A percentile compares a stretch with the other conserved stretches of the same genome.
Evolutionary conservation across 2,797 vertebrate species (phyloP).

Genomic region (Esox masquinongy): DNA sequence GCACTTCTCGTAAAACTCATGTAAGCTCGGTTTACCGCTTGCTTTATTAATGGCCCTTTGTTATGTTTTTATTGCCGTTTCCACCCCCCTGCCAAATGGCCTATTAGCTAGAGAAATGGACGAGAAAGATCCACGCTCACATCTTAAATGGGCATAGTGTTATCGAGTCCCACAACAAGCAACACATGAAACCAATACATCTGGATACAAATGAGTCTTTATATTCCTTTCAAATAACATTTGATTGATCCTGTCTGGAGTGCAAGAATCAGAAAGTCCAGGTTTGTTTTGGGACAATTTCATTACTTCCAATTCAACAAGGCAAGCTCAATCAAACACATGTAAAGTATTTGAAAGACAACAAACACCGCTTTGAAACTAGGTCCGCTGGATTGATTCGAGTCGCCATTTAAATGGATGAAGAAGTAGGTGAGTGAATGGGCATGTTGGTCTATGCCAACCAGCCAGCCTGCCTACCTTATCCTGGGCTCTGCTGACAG

Average conservation of each 20-base stretch:
- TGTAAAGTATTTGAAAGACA: not conserved
- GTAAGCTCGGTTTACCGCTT: not conserved
- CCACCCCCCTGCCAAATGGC: not conserved
- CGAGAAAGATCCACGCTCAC: not conserved
- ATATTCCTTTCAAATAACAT: not conserved
- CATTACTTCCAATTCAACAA: not conserved
- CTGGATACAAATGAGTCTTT: not conserved
- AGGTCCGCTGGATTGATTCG: not conserved
- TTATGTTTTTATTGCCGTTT: not conserved
- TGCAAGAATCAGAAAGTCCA: not conserved
- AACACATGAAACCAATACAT: not conserved
- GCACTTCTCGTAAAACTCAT: not conserved
- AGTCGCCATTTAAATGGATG: not conserved
- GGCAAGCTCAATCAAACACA: not conserved
- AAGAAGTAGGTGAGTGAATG: not conserved
- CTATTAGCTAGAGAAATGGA: not conserved
- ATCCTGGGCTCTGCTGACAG: conserved; percentile 76
- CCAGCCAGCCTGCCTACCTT: conserved; percentile 70
- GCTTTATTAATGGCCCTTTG: not conserved
- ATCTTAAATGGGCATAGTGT: not conserved
- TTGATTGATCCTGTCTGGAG: not conserved
- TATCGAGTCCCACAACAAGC: not conserved
- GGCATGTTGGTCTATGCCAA: not conserved
- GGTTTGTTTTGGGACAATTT: not conserved
- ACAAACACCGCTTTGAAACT: not conserved